phyloP scores from a whole-genome alignment of 2,113 vertebrate genomes.

The Hippocampus abdominalis region DNA sequence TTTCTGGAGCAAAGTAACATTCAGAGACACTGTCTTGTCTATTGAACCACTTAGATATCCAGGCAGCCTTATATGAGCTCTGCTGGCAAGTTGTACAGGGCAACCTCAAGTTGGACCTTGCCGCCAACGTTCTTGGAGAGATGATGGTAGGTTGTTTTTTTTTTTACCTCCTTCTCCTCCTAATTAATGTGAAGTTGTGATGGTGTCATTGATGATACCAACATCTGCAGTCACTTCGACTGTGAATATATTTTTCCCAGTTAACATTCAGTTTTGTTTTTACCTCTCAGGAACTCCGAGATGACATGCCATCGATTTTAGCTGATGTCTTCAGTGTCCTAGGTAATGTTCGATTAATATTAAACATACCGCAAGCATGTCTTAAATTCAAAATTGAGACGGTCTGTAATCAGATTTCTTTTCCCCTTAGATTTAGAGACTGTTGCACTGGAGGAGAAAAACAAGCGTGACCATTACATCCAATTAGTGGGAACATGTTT shows the following conservation, averaged over 20 bases:
- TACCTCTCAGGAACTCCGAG: conserved; percentile 81
- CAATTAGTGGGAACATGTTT: conserved; percentile 93
- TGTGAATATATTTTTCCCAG: not conserved
- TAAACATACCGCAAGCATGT: not conserved
- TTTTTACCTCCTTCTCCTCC: not conserved
- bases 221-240: not conserved
- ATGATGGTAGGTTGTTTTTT: conserved; percentile 82
- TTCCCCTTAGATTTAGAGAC: conserved; percentile 88
- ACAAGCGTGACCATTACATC: conserved; percentile 93
- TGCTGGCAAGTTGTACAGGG: conserved; percentile 91
- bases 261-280: not conserved
- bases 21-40: conserved; percentile 17
- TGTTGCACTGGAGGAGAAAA: conserved; percentile 94
- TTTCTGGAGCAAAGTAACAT: not conserved
- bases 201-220: not conserved
- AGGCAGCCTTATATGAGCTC: conserved; percentile 90
- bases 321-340: conserved; percentile 98
- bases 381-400: not conserved
- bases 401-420: not conserved
- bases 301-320: conserved; percentile 95
- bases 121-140: conserved; percentile 83
- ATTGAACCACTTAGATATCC: conserved; percentile 80
- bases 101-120: conserved; percentile 90
- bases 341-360: conserved; percentile 67
- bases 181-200: not conserved